Evolutionary conservation across 2,797 vertebrate genomes (phyloP), one percentile per base, ranked within the genome.

Genomic region (Sus cebifrons): DNA sequence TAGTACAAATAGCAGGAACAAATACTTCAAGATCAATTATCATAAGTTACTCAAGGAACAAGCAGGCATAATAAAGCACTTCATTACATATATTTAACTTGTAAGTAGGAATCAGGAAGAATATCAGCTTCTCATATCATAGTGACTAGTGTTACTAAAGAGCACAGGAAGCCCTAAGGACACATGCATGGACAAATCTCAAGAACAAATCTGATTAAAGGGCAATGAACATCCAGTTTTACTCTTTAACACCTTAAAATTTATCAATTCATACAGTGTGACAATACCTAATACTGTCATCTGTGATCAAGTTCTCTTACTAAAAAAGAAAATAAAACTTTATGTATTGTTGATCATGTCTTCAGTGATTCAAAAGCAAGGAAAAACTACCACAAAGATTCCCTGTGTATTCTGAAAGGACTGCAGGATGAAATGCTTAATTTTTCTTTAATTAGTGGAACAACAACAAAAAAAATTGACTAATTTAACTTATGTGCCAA

Each of bases 401-500:
- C 23, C 27, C 17, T 49, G 27, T 49, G 15, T 94, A 40, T 56
- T 73, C 12, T 3, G 82, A 81, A 87, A 84, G 86, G 13, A 85
- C 9, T 79, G 20, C 75, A 29, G 12, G 79, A 84, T 70, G 85
- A 89, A 95, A 75, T 60, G 65, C 40, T 40, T 85, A 89, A 77
- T 86, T 86, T 81, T 52, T 60, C 32, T 85, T 85, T 79, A 82
- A 85, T 89, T 67, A 90, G 49, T 54, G 15, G 73, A 74, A 64
- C 71, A 77, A 73, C 58, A 75, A 36, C 32, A 25, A 18, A 67
- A 49, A 25, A 82, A 40, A 32, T 70, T 49, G 40, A 49, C 18
- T 40, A 83, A 68, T 75, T 94, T 85, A 96, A 96, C 68, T 71
- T 86, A 85, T 17, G 16, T 87, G 58, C 29, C 92, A 75, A 96